Percentiles rank a stretch among this genome's conserved stretches.
Conservation (phyloP, 2,797 vertebrate genomes). For the Valencia hispanica region DNA sequence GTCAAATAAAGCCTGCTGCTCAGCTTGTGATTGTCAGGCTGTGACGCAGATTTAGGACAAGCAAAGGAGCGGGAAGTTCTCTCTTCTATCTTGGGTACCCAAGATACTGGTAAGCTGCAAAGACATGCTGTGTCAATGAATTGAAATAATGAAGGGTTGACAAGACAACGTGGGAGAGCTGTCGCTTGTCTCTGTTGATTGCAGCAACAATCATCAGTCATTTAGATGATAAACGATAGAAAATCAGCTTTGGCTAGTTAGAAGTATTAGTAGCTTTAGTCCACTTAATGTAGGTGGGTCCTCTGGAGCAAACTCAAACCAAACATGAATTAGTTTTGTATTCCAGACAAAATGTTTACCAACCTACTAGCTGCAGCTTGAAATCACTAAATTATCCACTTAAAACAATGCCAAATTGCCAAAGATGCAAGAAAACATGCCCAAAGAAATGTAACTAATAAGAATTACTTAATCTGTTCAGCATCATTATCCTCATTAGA, state of each 20-base stretch:
- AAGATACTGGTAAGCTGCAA: slow-evolving; percentile 56
- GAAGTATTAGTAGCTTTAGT: background rate
- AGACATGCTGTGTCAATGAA: slow-evolving; percentile 35
- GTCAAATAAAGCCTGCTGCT: slow-evolving; percentile 69
- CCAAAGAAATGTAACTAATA: background rate
- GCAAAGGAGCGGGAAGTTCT: slow-evolving; percentile 59
- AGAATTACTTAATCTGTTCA: slow-evolving; percentile 25
- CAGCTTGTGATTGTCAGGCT: slow-evolving; percentile 70
- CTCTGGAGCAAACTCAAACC: slow-evolving; percentile 22
- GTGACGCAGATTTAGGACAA: slow-evolving; percentile 63
- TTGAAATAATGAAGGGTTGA: slow-evolving; percentile 38
- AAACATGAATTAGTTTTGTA: background rate
- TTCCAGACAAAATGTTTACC: slow-evolving; percentile 27
- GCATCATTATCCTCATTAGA: slow-evolving; percentile 15
- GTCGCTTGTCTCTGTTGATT: slow-evolving; percentile 25
- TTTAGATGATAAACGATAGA: slow-evolving; percentile 1
- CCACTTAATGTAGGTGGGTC: background rate
- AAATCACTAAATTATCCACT: slow-evolving; percentile 21
- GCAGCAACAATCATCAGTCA: slow-evolving; percentile 3
- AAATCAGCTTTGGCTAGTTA: background rate
- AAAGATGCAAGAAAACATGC: slow-evolving; percentile 22
- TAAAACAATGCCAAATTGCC: slow-evolving; percentile 30
- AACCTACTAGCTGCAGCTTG: slow-evolving; percentile 10
- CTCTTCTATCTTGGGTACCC: slow-evolving; percentile 70
- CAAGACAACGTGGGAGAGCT: slow-evolving; percentile 36